Conservation (phyloP, 2,797 vertebrate genomes). For the Anolis apletophallus region DNA sequence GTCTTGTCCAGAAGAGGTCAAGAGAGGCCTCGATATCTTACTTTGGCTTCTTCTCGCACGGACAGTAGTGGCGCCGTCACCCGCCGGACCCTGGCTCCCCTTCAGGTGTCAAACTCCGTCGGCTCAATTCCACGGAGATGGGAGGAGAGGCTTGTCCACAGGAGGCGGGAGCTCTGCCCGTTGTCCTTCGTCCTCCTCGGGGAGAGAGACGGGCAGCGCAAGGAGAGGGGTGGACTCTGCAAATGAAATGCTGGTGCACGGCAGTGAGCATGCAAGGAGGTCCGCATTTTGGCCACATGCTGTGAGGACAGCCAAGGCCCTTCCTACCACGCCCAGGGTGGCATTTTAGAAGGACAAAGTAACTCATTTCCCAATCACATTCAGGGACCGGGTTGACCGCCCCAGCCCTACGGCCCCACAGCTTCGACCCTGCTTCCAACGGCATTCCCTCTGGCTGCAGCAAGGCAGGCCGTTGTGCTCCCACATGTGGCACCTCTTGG, state of each 20-base stretch:
- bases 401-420: background rate
- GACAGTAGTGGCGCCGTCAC: conserved; percentile 50
- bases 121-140: conserved; percentile 67
- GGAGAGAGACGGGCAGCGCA: conserved; percentile 54
- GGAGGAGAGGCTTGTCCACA: conserved; percentile 63
- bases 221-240: conserved; percentile 65
- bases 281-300: conserved; percentile 33
- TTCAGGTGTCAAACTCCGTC: conserved; percentile 61
- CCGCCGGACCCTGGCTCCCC: conserved; percentile 62
- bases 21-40: conserved; percentile 51
- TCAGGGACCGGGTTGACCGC: background rate
- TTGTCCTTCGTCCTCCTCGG: conserved; percentile 72
- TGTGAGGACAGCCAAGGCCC: conserved; percentile 5
- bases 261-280: conserved; percentile 63
- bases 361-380: background rate
- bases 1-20: conserved; percentile 53
- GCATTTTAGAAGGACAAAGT: background rate
- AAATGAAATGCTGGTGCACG: conserved; percentile 75
- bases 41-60: conserved; percentile 44
- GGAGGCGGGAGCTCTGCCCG: conserved; percentile 69
- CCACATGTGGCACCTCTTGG: background rate
- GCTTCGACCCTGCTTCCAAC: background rate
- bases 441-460: background rate
- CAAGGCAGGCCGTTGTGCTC: too few relatives aligned
- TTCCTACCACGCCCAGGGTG: background rate